Base-by-base conservation (phyloP, 1,140 invertebrate genomes). In the Aradophagus sp. region DNA sequence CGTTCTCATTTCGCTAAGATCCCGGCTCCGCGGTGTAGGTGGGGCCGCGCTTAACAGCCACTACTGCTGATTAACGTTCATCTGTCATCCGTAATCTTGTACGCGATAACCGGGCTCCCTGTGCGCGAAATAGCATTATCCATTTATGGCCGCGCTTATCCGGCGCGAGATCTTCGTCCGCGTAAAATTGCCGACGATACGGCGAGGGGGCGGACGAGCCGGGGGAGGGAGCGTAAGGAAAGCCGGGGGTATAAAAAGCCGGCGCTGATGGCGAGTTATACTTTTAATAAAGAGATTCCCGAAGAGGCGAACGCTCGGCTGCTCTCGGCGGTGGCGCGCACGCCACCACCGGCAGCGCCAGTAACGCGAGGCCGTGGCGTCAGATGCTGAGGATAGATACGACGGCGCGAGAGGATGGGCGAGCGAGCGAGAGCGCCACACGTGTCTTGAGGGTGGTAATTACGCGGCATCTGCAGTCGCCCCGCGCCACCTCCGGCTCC, bases 371-470 rank as follows among this genome's bases (percentile, higher is more conserved):
- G 41, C 41, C 39, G 59, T 61, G 65, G 72, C 66, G 67, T 74
- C 62, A 70, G 66, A 70, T 69, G 65, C 62, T 63, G 65, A 58
- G 72, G 65, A 55, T 70, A 59, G 61, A 77, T 63, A 74, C 41
- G 68, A 56, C 26, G 71, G 74, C 36, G 50, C 31, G 61, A 38
- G 56, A 73, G 71, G 80, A 80, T 80, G 81, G 78, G 80, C 76
- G 78, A 76, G 48, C 12, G 48, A 62, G 65, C 55, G 55, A 68
- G 56, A 62, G 76, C 80, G 80, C 79, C 84, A 84, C 83, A 83
- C 82, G 83, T 85, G 84, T 84, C 84, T 85, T 84, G 83, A 86
- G 83, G 83, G 83, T 85, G 83, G 82, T 85, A 85, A 86, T 86
- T 85, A 84, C 82, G 83, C 83, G 81, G 84, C 83, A 85, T 84